Base-by-base conservation (phyloP, 2,797 vertebrate genomes). In the Perodicticus potto region DNA sequence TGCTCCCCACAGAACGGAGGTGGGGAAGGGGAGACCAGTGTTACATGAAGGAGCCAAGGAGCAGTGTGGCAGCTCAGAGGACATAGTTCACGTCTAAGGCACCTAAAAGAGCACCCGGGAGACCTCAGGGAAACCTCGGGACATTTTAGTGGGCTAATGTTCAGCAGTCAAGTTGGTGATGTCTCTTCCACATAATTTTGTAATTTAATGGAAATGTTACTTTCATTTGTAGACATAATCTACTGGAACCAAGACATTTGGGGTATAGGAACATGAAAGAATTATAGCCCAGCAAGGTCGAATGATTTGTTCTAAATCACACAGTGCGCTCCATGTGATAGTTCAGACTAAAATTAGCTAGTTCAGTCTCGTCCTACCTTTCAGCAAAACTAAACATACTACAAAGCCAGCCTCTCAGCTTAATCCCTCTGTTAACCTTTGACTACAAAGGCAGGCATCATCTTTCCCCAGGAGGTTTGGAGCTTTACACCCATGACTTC, bases 361-460 rank as follows among this genome's bases (percentile, higher is more conserved):
- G 3, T n/a, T 78, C 16, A 0, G 4, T 81, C 92, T 95, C 45
- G 40, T 70, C 74, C 84, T 87, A 43, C 34, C 55, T 89, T 81
- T 91, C 94, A 89, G 0, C 45, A 32, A 91, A 81, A 77, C 53
- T 65, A 74, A 87, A 40, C 32, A 3, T 57, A 22, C 20, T 29
- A 5, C 65, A 87, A 84, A 89, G 43, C 67, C 70, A 53, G 80
- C n/a, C 55, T 80, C 70, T 88, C 45, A 7, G 9, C 77, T 77
- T 94, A 74, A 96, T 93, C 61, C 45, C 63, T 25, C 74, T 22
- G 5, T 25, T 73, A 95, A 76, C 91, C 70, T 96, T 95, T 85
- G 80, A 97, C 86, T 91, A 97, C 95, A 97, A 97, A 97, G 94
- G 70, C 95, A 94, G 78, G 97, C 80, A 93, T 96, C 95, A 20